These are phyloP conservation scores for Mylabris sibirica DNA, from an alignment of 2,888 invertebrate genomes.

Conservation along the genomic window DNA sequence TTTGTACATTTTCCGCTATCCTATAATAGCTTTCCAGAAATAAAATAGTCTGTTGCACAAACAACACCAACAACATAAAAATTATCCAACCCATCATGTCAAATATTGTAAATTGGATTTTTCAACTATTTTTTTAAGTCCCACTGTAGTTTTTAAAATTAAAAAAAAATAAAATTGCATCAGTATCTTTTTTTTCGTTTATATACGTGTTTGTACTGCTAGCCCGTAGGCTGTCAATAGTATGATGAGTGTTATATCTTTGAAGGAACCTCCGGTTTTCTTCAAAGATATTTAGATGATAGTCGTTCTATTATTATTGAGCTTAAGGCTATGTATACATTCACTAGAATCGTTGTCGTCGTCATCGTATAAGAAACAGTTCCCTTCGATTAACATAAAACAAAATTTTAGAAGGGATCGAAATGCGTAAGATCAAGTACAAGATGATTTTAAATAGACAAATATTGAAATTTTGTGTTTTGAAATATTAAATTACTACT, in stretches of 20 bases:
- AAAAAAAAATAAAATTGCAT: conserved; percentile 30
- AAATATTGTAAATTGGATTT: conserved; percentile 2
- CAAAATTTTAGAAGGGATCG: conserved; percentile 1
- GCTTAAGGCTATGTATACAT: conserved; percentile 34
- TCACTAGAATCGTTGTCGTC: neutral
- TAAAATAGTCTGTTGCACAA: conserved; percentile 22
- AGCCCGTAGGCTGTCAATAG: conserved; percentile 22
- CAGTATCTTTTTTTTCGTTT: conserved; percentile 18
- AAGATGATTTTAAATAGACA: neutral
- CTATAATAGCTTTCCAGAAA: conserved; percentile 27
- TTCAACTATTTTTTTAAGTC: conserved; percentile 12
- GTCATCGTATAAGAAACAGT: conserved; percentile 8
- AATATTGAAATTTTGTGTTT: neutral
- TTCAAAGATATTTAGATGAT: conserved; percentile 37
- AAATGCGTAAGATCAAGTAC: neutral
- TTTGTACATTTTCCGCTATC: conserved; percentile 30
- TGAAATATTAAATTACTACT: neutral
- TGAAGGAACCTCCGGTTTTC: conserved; percentile 32
- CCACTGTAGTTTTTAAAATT: conserved; percentile 25
- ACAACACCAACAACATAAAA: conserved; percentile 13
- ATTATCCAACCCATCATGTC: conserved; percentile 6
- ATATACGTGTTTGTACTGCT: conserved; percentile 18
- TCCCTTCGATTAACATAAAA: conserved; percentile 1
- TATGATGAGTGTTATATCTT: conserved; percentile 32
- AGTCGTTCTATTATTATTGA: conserved; percentile 34